These are phyloP conservation scores for Gavia stellata DNA, from an alignment of 2,113 vertebrate genomes.

Conservation along the genomic window DNA sequence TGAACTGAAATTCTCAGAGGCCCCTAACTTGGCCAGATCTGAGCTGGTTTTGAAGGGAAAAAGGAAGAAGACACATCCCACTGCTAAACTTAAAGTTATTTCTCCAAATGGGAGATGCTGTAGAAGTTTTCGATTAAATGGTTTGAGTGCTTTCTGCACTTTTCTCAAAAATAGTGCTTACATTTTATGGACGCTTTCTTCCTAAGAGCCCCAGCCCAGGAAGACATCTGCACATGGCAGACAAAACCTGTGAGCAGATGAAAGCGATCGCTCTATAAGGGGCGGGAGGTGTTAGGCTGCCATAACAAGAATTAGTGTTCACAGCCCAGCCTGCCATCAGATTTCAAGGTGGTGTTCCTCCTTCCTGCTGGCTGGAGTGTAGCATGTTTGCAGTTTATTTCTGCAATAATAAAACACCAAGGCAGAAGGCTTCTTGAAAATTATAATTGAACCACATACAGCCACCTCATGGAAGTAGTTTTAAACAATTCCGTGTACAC, in stretches of 20 bases:
- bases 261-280: neutral
- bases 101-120: neutral
- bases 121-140: neutral
- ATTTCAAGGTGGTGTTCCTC: neutral
- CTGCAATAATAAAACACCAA: neutral
- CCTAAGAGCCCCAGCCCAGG: neutral
- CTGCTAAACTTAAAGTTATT: neutral
- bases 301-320: neutral
- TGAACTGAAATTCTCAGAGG: neutral
- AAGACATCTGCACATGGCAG: neutral
- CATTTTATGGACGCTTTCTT: neutral
- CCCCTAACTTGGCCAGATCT: neutral
- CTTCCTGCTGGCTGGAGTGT: neutral
- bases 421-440: neutral
- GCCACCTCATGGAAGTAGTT: neutral
- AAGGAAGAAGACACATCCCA: neutral
- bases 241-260: neutral
- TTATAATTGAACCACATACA: neutral
- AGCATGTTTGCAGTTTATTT: neutral
- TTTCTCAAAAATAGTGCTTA: neutral
- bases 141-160: neutral
- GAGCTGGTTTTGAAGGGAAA: neutral
- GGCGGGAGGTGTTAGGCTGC: neutral
- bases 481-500: neutral
- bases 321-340: neutral